phyloP scores from a whole-genome alignment of 35 echinoderm and acorn worm genomes.

The Ptychodera flava region DNA sequence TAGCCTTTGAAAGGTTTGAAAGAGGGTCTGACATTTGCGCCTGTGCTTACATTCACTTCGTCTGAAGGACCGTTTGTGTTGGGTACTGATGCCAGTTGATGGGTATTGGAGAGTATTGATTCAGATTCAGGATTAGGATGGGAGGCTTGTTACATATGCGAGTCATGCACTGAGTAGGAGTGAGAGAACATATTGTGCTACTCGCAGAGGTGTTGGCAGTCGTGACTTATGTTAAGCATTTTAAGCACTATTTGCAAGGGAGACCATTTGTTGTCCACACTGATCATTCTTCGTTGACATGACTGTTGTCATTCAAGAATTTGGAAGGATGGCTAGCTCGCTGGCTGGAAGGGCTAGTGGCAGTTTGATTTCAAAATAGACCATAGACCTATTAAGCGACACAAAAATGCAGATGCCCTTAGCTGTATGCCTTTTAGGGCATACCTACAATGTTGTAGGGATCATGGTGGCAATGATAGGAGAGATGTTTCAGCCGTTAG shows the following conservation, averaged over 20 bases:
- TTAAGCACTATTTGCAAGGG: too few species aligned
- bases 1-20: conserved; percentile 41
- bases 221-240: conserved; percentile 36
- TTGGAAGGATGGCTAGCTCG: conserved; percentile 8
- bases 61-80: conserved; percentile 26
- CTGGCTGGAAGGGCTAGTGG: conserved; percentile 11
- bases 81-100: conserved; percentile 46
- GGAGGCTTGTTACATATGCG: conserved; percentile 30
- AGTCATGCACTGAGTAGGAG: conserved; percentile 31
- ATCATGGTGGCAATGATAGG: not conserved
- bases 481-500: too few species aligned
- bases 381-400: conserved; percentile 9
- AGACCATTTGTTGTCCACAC: too few species aligned
- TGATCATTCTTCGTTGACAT: too few species aligned
- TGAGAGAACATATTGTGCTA: conserved; percentile 49
- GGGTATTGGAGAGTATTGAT: conserved; percentile 31
- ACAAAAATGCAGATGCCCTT: conserved; percentile 39
- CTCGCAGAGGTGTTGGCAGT: conserved; percentile 39
- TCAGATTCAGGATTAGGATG: conserved; percentile 45
- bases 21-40: conserved; percentile 14
- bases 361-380: conserved; percentile 23
- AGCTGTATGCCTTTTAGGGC: conserved; percentile 31
- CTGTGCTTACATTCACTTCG: conserved; percentile 26
- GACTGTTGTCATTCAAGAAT: too few species aligned
- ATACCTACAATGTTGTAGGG: conserved; percentile 26